These are phyloP conservation scores for Tragulus kanchil DNA, from an alignment of 2,113 vertebrate genomes.

Conservation along the genomic window DNA sequence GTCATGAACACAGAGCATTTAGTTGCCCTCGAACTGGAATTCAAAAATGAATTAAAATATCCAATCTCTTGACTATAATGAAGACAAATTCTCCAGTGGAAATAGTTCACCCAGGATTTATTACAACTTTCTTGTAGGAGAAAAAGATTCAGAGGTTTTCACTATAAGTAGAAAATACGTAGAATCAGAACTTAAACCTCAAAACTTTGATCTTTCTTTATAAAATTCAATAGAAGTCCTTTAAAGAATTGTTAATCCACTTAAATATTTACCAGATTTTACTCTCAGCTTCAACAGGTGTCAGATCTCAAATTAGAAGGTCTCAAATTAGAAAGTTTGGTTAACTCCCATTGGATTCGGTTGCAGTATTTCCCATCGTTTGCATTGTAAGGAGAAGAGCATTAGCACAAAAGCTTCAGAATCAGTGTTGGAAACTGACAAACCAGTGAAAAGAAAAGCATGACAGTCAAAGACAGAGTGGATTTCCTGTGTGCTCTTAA, in stretches of 20 bases:
- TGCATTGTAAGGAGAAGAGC: constrained; percentile 51
- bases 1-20: background rate
- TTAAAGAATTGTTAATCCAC: constrained; percentile 66
- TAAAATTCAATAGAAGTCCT: constrained; percentile 75
- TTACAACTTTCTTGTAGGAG: background rate
- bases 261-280: constrained; percentile 83
- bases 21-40: background rate
- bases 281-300: constrained; percentile 67
- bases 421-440: constrained; percentile 12
- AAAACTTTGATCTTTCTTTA: constrained; percentile 72
- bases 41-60: constrained; percentile 14
- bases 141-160: constrained; percentile 32
- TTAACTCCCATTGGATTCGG: constrained; percentile 61
- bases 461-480: background rate
- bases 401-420: constrained; percentile 58
- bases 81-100: background rate
- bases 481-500: background rate
- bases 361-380: constrained; percentile 69
- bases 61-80: background rate
- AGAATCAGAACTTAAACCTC: constrained; percentile 59
- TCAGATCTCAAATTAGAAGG: constrained; percentile 81
- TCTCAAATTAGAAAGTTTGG: constrained; percentile 60
- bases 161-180: background rate
- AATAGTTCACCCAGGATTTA: background rate
- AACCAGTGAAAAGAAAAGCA: background rate